phyloP scores from a whole-genome alignment of 2,797 vertebrate species.

The Halcyon leucocephala region DNA sequence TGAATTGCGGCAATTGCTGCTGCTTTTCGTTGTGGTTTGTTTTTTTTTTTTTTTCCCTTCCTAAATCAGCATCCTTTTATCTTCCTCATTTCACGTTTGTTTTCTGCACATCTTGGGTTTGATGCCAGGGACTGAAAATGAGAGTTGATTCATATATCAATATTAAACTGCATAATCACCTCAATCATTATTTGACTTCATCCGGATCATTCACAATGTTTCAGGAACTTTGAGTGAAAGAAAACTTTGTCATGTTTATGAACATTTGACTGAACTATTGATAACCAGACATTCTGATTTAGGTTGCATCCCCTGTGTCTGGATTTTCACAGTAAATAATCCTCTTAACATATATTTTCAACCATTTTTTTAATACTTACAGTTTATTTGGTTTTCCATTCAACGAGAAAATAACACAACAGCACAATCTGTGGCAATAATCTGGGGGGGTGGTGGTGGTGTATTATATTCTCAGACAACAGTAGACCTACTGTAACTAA shows the following conservation, averaged over 20 bases:
- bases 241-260: neutral
- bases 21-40: neutral
- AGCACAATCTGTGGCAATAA: neutral
- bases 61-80: conserved; percentile 71
- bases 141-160: conserved; percentile 30
- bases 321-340: neutral
- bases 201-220: neutral
- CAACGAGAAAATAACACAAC: neutral
- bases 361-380: neutral
- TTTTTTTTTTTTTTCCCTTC: neutral
- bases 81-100: conserved; percentile 70
- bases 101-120: conserved; percentile 54
- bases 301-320: neutral
- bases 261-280: neutral
- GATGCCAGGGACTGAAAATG: conserved; percentile 60
- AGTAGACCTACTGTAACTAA: conserved; percentile 11
- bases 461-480: neutral
- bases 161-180: conserved; percentile 31
- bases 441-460: neutral
- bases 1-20: conserved; percentile 51
- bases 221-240: neutral
- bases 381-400: neutral
- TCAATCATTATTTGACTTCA: conserved; percentile 40
- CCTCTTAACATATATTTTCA: neutral
- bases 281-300: neutral